A percentile compares a stretch with the other conserved stretches of the same genome.
Evolutionary conservation across 1,140 invertebrate genomes (phyloP).

Genomic region (Doryteuthis pealeii): DNA sequence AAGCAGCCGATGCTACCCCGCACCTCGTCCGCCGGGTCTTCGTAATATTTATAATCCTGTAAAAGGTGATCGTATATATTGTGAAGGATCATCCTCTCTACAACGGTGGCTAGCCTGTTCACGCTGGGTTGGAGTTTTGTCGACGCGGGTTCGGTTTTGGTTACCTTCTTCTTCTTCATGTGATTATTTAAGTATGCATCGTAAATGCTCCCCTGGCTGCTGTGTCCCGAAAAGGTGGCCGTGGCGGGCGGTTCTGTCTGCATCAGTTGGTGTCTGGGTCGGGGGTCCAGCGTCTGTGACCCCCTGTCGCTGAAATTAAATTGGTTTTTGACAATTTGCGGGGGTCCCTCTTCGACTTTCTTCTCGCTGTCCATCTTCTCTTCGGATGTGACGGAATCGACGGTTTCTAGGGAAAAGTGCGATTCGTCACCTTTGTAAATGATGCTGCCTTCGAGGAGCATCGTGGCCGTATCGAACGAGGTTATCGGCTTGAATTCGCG

Average conservation of each 20-base stretch:
- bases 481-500: too few species aligned
- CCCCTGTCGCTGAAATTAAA: not conserved
- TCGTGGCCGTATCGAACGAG: too few species aligned
- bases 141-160: not conserved
- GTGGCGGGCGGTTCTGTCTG: not conserved
- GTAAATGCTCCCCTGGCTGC: not conserved
- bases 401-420: too few species aligned
- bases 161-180: not conserved
- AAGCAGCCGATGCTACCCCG: not conserved
- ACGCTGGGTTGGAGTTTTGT: too few species aligned
- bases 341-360: too few species aligned
- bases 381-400: too few species aligned
- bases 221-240: not conserved
- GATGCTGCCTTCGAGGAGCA: too few species aligned
- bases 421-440: too few species aligned
- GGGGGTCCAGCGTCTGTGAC: not conserved
- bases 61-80: not conserved
- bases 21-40: not conserved
- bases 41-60: not conserved
- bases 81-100: not conserved
- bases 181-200: not conserved
- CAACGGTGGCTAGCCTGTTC: not conserved
- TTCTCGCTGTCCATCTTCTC: too few species aligned
- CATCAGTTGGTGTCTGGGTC: not conserved
- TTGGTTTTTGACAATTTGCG: too few species aligned